Conservation (phyloP, 2,888 invertebrate genomes). For the Hypsopygia costalis region DNA sequence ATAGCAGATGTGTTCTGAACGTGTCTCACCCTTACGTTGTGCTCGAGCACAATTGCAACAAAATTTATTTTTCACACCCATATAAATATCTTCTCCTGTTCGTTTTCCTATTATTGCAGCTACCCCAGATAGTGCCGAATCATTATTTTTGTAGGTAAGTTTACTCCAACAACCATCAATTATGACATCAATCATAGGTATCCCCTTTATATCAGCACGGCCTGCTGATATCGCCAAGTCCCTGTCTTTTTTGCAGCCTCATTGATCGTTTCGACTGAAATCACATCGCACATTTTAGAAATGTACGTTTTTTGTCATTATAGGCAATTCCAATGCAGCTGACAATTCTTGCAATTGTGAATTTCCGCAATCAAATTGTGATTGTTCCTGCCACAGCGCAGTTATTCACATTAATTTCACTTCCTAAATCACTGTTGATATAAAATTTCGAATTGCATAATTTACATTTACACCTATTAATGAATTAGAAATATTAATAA, state of each 20-base stretch:
- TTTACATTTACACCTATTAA: too few relatives aligned
- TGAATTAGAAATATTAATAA: too few relatives aligned
- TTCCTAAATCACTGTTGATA: neutral
- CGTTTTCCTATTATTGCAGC: constrained; percentile 20
- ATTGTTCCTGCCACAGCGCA: neutral
- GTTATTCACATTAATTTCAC: neutral
- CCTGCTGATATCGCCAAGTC: constrained; percentile 12
- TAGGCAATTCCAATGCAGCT: neutral
- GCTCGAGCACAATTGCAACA: constrained; percentile 17
- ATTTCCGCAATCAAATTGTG: neutral
- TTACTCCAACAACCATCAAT: constrained; percentile 22
- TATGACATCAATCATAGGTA: constrained; percentile 18
- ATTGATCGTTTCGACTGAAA: too few relatives aligned
- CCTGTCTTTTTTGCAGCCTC: constrained; percentile 12
- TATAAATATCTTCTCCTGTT: constrained; percentile 15
- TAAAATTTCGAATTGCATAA: too few relatives aligned
- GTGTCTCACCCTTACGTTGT: neutral
- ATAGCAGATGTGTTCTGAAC: neutral
- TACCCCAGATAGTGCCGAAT: constrained; percentile 20
- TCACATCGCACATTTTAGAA: too few relatives aligned
- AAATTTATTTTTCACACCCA: constrained; percentile 21
- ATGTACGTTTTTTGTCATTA: neutral
- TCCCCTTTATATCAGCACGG: constrained; percentile 11
- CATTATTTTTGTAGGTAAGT: constrained; percentile 19
- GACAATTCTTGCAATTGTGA: neutral